Evolutionary conservation across 1,140 invertebrate genomes (phyloP), one percentile per base, ranked within the genome.

Genomic region (Onthophagus taurus): DNA sequence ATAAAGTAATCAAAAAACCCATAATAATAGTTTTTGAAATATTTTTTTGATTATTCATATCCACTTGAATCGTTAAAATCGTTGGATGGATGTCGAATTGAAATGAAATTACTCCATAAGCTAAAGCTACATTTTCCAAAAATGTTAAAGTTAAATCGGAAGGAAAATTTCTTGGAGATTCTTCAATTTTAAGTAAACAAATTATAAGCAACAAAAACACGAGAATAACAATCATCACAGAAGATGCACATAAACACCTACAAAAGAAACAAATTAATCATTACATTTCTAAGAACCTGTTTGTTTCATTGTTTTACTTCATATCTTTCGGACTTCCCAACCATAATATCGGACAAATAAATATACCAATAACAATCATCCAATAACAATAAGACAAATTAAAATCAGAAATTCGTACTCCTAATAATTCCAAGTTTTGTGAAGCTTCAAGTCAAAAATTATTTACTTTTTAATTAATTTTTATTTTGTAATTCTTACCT

Each of bases 291-390:
- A 34, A 13, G 9, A 34, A 13, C 2, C 8, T 9, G 14, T 34
- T 42, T 62, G 11, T 34, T 67, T 71, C 66, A 85, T 43, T 62
- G 20, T 19, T 67, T 71, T 66, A 85, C 84, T 85, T 83, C 80
- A 86, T 85, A 56, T 87, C 81, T 60, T 84, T 83, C 0, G 84
- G 84, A 52, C 83, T 85, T 31, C 83, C 83, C n/a, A 86, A 66
- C 83, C 83, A 86, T 74, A 85, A 78, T 30, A 85, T 61, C 1
- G 84, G 83, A 51, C 81, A 84, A 5, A 86, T 64, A 35, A 81
- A 53, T 2, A 80, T 37, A 0, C 80, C 83, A 5, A 86, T 66
- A 6, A 85, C 53, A 2, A 85, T 59, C 52, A 85, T 71, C 82
- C 83, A 86, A 46, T 82, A 78, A 53, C 83, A 86, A 52, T 80